phyloP scores from a whole-genome alignment of 1,140 invertebrate species.

The Steinernema khuongi region DNA sequence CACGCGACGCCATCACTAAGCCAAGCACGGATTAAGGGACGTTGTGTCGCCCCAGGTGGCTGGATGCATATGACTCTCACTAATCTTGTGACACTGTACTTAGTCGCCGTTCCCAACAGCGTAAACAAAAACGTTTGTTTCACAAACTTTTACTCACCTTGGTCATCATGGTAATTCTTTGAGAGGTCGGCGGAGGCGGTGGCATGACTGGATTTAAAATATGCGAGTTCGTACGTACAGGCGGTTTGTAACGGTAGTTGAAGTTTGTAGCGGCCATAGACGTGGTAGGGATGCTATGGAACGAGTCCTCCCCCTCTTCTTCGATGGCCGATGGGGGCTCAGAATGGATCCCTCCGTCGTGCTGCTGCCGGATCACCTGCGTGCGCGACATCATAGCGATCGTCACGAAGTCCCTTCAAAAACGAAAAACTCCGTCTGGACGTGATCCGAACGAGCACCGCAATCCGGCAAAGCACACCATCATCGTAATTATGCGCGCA shows the following conservation, averaged over 20 bases:
- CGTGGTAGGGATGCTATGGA: neutral
- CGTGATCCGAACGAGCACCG: too few species aligned
- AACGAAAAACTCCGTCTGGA: too few species aligned
- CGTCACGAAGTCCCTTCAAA: too few species aligned
- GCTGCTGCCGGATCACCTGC: neutral
- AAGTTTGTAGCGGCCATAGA: neutral
- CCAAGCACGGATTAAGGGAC: neutral
- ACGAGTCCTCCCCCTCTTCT: neutral
- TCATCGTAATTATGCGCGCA: too few species aligned
- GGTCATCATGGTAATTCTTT: neutral
- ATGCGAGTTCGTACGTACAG: neutral
- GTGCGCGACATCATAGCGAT: conserved; percentile 5
- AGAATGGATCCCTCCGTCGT: neutral
- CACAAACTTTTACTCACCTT: too few species aligned
- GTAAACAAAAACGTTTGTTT: too few species aligned
- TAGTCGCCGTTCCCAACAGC: neutral
- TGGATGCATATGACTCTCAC: neutral
- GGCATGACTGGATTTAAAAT: neutral
- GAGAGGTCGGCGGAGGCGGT: neutral
- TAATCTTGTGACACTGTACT: conserved; percentile 4
- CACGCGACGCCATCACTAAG: too few species aligned
- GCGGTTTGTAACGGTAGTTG: neutral
- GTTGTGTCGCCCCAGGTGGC: neutral
- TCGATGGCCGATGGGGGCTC: neutral
- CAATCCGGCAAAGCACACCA: too few species aligned